phyloP scores from a whole-genome alignment of 2,797 vertebrate species.

The Phyllotis vaccarum region DNA sequence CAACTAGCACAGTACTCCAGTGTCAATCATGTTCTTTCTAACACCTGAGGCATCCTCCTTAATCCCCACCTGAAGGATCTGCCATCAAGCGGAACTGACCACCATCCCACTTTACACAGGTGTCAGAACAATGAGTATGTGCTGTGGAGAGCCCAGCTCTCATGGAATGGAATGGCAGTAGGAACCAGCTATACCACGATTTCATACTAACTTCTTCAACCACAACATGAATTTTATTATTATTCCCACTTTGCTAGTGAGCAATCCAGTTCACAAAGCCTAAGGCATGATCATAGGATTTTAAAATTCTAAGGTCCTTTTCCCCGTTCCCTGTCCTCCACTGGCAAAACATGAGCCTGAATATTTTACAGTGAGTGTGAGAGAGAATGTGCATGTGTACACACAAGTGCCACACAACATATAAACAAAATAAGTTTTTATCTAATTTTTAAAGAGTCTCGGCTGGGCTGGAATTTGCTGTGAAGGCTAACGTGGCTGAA shows the following conservation, averaged over 20 bases:
- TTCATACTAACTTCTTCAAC: neutral
- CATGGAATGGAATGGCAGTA: neutral
- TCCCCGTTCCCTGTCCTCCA: neutral
- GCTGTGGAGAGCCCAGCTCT: neutral
- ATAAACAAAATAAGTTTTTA: neutral
- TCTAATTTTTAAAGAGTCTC: neutral
- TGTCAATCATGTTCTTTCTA: neutral
- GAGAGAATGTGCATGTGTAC: neutral
- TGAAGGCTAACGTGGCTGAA: neutral
- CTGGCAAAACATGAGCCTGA: neutral
- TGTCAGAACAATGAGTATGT: accelerated
- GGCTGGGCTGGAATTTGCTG: neutral
- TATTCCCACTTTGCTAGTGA: neutral
- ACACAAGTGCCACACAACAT: neutral
- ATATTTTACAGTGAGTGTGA: neutral
- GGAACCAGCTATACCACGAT: neutral
- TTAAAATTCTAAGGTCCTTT: neutral
- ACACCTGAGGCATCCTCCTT: neutral
- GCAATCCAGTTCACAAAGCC: neutral
- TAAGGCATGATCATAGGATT: neutral
- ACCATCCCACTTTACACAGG: neutral
- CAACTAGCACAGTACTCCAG: neutral
- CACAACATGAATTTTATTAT: neutral
- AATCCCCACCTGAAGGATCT: neutral
- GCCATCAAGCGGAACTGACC: neutral